Base-by-base conservation (phyloP, 2,113 vertebrate species). In the Polypterus senegalus region DNA sequence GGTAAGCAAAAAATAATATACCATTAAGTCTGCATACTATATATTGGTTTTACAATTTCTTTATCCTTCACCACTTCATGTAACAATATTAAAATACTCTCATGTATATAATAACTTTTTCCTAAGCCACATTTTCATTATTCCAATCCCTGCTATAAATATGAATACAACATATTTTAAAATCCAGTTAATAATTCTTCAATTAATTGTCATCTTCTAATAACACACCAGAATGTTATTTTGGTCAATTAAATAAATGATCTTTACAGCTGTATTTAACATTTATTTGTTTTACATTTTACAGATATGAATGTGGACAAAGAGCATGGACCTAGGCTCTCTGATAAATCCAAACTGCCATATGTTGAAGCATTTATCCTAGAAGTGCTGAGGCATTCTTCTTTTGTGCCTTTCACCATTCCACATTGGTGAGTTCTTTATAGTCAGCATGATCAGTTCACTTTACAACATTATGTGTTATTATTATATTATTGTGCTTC, bases 351-450 rank as follows among this genome's bases (percentile, higher is more conserved):
- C 58, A 71, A 10, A 1, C 69, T 97, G 65, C 86, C 86, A 3
- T 81, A 89, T 5, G 68, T 83, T 5, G 96, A 97, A 57, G 90
- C 95, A 43, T 97, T 97, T 44, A 93, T 95, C 59, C 56, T 92
- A 67, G 95, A 99, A 80, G 60, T 78, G 55, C 92, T 97, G 69
- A 78, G 92, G 1, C 93, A 98, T 51, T 85, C 91, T 0, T 92
- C 92, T 54, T 96, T 91, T 27, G 0, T 94, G 47, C 96, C 96
- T 6, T 94, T 97, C 62, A 91, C 96, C 48, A 93, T 98, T 70
- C 95, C 93, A 0, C 94, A 97, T 71, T 89, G 94, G 94, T 96
- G 63, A 64, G 84, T 0, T 46, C n/a, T 1, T 49, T 44, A 10
- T 27, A 54, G 48, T 0, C 0, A 6, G 52, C 7, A 45, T 9